Conservation (phyloP, 2,113 vertebrate genomes). For the Pelobates fuscus region DNA sequence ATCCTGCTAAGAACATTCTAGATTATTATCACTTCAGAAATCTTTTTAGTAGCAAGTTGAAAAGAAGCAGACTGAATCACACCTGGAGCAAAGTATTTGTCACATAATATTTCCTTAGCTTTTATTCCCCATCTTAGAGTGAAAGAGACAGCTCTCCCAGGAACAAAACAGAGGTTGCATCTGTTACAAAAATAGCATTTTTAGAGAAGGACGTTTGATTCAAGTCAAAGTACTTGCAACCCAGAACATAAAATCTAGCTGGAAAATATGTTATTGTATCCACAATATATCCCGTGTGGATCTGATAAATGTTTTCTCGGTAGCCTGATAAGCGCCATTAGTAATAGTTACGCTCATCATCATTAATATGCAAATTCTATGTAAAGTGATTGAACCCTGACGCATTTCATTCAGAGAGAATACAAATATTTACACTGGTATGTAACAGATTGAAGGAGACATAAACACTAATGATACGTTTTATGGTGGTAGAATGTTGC, state of each 20-base stretch:
- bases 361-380: constrained; percentile 17
- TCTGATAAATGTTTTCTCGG: neutral
- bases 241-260: neutral
- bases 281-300: neutral
- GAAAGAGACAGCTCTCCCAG: neutral
- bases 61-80: constrained; percentile 1
- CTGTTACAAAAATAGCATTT: neutral
- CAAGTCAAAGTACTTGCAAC: neutral
- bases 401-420: neutral
- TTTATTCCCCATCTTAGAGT: neutral
- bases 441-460: neutral
- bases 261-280: neutral
- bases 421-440: neutral
- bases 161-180: neutral
- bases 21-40: neutral
- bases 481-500: no score
- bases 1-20: neutral
- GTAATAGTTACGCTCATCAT: neutral
- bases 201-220: neutral
- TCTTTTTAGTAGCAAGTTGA: neutral
- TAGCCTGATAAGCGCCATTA: neutral
- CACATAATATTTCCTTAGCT: constrained; percentile 16
- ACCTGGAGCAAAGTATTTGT: constrained; percentile 13
- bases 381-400: neutral
- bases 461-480: neutral